Evolutionary conservation across 2,888 invertebrate genomes (phyloP).

Genomic region (Ophion ellenae): DNA sequence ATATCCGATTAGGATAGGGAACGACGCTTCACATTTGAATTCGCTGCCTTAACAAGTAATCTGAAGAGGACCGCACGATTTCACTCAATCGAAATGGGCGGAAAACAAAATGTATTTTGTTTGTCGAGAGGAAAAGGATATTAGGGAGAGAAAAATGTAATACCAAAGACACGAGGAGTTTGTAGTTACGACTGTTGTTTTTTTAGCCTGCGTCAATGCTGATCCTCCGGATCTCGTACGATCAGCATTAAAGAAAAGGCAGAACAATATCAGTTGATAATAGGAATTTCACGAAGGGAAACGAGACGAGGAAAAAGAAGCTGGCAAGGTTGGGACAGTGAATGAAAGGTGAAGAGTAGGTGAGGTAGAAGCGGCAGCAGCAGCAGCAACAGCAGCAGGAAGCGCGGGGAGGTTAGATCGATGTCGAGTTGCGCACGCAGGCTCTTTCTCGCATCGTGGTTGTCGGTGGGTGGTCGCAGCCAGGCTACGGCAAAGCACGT

Average conservation of each 20-base stretch:
- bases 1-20: no score
- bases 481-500: conserved; percentile 63
- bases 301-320: conserved; percentile 12
- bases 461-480: conserved; percentile 68
- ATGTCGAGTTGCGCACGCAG: conserved; percentile 79
- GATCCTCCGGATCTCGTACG: not conserved
- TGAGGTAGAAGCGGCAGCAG: conserved; percentile 35
- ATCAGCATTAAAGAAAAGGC: not conserved
- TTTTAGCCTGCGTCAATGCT: not conserved
- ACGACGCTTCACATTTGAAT: no score
- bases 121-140: not conserved
- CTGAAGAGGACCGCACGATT: no score
- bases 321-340: conserved; percentile 27
- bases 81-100: no score
- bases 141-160: not conserved
- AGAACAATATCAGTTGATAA: conserved; percentile 24
- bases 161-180: not conserved
- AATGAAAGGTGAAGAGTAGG: conserved; percentile 33
- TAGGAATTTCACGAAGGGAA: conserved; percentile 1
- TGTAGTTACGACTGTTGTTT: not conserved
- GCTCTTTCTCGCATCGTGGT: conserved; percentile 70
- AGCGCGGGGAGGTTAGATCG: conserved; percentile 73
- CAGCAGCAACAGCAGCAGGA: conserved; percentile 49
- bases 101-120: no score
- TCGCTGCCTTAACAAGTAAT: no score